phyloP scores from a whole-genome alignment of 2,113 vertebrate genomes.

The Scalopus aquaticus region DNA sequence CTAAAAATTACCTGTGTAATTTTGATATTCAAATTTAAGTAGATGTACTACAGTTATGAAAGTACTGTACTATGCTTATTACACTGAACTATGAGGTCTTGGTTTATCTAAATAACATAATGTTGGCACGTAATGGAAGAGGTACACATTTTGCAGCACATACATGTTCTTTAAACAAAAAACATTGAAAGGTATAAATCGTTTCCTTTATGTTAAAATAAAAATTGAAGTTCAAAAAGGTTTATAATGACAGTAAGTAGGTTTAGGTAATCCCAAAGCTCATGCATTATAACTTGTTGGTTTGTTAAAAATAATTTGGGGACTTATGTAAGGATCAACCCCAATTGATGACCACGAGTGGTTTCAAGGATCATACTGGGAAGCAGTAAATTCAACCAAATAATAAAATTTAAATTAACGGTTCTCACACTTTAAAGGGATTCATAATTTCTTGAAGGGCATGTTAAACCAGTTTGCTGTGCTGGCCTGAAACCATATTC shows the following conservation, averaged over 20 bases:
- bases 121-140: background rate
- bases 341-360: background rate
- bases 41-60: background rate
- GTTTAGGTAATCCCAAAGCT: background rate
- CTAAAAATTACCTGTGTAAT: background rate
- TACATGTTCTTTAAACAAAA: background rate
- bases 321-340: background rate
- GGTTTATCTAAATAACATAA: background rate
- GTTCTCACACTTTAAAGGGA: background rate
- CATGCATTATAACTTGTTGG: background rate
- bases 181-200: background rate
- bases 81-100: background rate
- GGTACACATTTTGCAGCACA: background rate
- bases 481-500: background rate
- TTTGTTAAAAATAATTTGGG: slow-evolving; percentile 21
- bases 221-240: background rate
- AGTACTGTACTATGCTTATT: background rate
- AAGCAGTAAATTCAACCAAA: background rate
- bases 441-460: background rate
- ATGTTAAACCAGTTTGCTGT: background rate
- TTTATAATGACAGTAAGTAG: background rate
- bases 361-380: background rate
- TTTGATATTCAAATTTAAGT: slow-evolving; percentile 10
- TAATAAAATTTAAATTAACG: background rate
- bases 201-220: slow-evolving; percentile 1